Evolutionary conservation across 2,888 invertebrate genomes (phyloP), one percentile per base, ranked within the genome.

Genomic region (Eupithecia vulgata): DNA sequence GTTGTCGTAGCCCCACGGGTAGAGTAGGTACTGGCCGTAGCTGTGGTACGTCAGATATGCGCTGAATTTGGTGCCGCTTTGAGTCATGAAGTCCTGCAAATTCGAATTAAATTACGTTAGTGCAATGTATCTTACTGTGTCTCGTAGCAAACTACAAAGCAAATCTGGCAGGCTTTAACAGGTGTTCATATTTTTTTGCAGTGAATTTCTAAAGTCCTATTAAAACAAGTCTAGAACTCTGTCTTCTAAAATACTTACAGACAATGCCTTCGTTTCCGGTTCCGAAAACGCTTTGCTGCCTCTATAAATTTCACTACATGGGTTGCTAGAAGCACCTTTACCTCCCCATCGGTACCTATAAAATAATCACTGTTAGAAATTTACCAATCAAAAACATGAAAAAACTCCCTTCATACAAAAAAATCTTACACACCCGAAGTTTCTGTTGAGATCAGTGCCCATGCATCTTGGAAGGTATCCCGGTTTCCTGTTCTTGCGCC

Each of bases 251-350:
- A 21, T 42, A 88, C 91, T 88, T 87, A 94, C 95, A 57, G 90
- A 86, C 67, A 94, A 90, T 40, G 98, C 97, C 82, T 95, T 95
- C 0, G 97, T 96, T 92, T 99, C 98, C 0, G 97, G 98, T 89
- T 99, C 98, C 0, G 98, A 98, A 87, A 98, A 98, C 0, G 98
- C 96, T 67, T 95, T 93, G n/a, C 94, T 90, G 34, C 99, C 99
- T 5, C 97, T 96, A 87, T 96, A 99, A 4, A 96, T 97, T 81
- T 98, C 98, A 37, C 96, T 95, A 88, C 98, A 98, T 0, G 97
- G 97, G 85, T 97, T 96, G 70, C 94, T 95, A 30, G 98, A 98
- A 6, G 98, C 96, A 1, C 98, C 98, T 84, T 96, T 95, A 42
- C 97, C 97, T 67, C 98, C 98, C 98, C 98, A 99, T 72, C 96